phyloP scores from a whole-genome alignment of 2,888 invertebrate genomes.

The Tenthredo scrophulariae region DNA sequence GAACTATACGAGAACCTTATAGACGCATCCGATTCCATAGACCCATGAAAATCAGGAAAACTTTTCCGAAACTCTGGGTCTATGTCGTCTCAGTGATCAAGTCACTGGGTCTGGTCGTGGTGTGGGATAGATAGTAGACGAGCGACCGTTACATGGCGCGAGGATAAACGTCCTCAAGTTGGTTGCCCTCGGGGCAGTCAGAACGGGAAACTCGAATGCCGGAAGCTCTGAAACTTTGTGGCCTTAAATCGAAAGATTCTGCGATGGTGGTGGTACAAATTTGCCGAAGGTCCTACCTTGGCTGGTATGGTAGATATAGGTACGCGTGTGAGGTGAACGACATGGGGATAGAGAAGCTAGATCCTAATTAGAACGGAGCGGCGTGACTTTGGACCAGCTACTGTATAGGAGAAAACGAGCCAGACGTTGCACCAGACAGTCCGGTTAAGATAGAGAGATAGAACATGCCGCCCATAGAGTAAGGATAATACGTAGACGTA shows the following conservation, averaged over 20 bases:
- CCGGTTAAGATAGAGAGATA: not conserved
- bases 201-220: conserved; percentile 55
- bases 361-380: conserved; percentile 66
- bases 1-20: not conserved
- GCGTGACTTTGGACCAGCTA: conserved; percentile 63
- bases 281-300: conserved; percentile 14
- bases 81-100: conserved; percentile 12
- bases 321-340: conserved; percentile 57
- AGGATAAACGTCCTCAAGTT: conserved; percentile 62
- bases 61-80: conserved; percentile 31
- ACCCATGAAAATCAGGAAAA: conserved; percentile 13
- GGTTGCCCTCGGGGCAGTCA: conserved; percentile 45
- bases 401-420: conserved; percentile 48
- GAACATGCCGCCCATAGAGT: not conserved
- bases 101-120: conserved; percentile 22
- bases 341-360: conserved; percentile 56
- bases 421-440: conserved; percentile 36
- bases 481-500: conserved; percentile 1
- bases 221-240: conserved; percentile 29
- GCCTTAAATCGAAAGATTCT: conserved; percentile 48
- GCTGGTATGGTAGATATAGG: conserved; percentile 55
- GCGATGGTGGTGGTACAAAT: conserved; percentile 4
- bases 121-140: conserved; percentile 58
- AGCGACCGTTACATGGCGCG: conserved; percentile 60
- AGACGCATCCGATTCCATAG: not conserved